Conservation (phyloP, 2,888 invertebrate genomes). For the Malthinus flaveolus region DNA sequence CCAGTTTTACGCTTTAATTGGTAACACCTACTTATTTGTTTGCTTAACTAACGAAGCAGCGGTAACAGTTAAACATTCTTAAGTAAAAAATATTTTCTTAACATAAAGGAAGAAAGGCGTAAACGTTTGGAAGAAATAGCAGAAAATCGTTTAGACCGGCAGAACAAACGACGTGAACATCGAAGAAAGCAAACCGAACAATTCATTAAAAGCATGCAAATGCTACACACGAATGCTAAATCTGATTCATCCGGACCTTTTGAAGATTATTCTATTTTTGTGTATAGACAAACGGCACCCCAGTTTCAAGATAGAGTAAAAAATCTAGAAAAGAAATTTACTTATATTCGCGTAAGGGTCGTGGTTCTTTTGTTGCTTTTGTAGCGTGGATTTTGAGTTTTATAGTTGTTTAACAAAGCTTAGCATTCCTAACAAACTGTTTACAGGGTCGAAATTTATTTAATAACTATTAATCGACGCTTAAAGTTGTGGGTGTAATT, state of each 20-base stretch:
- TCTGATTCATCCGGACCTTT: constrained; percentile 66
- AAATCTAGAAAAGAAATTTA: constrained; percentile 75
- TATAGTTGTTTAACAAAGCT: not conserved
- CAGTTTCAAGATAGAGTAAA: constrained; percentile 83
- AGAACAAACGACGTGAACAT: constrained; percentile 65
- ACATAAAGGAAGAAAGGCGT: constrained; percentile 70
- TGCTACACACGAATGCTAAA: constrained; percentile 78
- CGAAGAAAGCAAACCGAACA: constrained; percentile 79
- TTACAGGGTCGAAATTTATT: not conserved
- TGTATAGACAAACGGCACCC: constrained; percentile 83
- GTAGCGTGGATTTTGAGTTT: constrained; percentile 8
- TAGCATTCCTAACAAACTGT: not conserved
- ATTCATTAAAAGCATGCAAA: constrained; percentile 82
- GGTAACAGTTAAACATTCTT: not conserved
- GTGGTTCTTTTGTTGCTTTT: constrained; percentile 33
- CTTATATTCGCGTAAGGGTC: constrained; percentile 69
- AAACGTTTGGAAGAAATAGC: constrained; percentile 76
- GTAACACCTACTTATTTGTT: no score
- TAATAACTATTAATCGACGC: no score
- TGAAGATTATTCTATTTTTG: constrained; percentile 82
- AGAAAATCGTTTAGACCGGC: constrained; percentile 66
- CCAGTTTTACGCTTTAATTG: no score
- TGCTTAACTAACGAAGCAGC: not conserved
- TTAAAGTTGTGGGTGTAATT: no score
- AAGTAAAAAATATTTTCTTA: constrained; percentile 7